phyloP scores from a whole-genome alignment of 2,888 invertebrate species.

The Chymomyza amoena region DNA sequence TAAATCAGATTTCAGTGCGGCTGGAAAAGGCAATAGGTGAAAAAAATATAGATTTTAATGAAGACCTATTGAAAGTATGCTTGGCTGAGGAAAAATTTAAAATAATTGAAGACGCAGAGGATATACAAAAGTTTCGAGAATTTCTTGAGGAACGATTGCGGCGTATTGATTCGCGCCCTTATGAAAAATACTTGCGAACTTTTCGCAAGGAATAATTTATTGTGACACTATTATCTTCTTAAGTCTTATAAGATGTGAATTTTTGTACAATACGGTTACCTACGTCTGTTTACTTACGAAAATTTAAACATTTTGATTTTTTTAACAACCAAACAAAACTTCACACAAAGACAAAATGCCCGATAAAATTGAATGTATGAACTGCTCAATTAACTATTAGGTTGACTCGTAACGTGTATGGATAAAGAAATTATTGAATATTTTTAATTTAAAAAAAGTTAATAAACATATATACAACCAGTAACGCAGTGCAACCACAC shows the following conservation, averaged over 20 bases:
- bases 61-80: constrained; percentile 27
- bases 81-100: constrained; percentile 50
- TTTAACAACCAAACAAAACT: no score
- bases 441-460: no score
- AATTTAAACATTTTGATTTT: no score
- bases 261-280: no score
- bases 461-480: no score
- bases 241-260: no score
- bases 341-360: no score
- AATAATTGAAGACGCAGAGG: constrained; percentile 50
- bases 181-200: constrained; percentile 51
- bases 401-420: no score
- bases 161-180: constrained; percentile 57
- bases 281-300: no score
- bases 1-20: constrained; percentile 36
- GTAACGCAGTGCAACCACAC: background rate
- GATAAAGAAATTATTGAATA: no score
- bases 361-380: no score
- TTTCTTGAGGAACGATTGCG: constrained; percentile 57
- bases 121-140: constrained; percentile 59
- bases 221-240: background rate
- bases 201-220: constrained; percentile 27
- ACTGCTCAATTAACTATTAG: no score
- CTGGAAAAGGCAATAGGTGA: constrained; percentile 25
- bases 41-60: background rate